Evolutionary conservation across 2,888 invertebrate genomes (phyloP), one percentile per base, ranked within the genome.

Genomic region (Hypselothyrea guttata): DNA sequence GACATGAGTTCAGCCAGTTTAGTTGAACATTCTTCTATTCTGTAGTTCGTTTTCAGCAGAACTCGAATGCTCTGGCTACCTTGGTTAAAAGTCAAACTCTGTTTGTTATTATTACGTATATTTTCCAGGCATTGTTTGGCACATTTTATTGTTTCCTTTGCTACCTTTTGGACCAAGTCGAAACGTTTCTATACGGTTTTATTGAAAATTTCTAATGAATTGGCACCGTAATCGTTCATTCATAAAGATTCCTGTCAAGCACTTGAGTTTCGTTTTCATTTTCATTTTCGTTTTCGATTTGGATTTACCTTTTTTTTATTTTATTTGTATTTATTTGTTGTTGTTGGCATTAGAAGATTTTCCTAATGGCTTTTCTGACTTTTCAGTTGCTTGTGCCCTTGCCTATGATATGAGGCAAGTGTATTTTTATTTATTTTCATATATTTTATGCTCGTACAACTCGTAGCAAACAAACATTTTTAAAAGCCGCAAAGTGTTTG

Each of bases 171-270:
- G n/a, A n/a, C 8, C 53, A 42, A 13, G 34, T 37, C 31, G 30
- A 7, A 13, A 2, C 15, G 40, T 40, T 51, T 37, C 27, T 40
- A 55, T 31, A 46, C 27, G 28, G 52, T 52, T 69, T 58, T 49
- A 54, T 60, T 63, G 52, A 44, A 57, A 55, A 79, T 74, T 71
- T 82, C 82, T 60, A 77, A 84, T 74, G 84, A 81, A 78, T 84
- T 76, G 71, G 58, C 57, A 71, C 48, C 41, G 58, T 69, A 64
- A 73, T 81, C 71, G 67, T 71, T 77, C 84, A 84, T 81, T 84
- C 77, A 68, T 63, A 71, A 84, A 77, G 67, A 68, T 54, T 59
- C 45, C 67, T 66, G 60, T 66, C 60, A 65, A 52, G 27, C 67
- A 67, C 73, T 72, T 62, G 62, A 72, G 40, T 49, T 47, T 52